These are phyloP conservation scores for Octonoba sinensis DNA, from an alignment of 2,888 invertebrate genomes.

Conservation along the genomic window DNA sequence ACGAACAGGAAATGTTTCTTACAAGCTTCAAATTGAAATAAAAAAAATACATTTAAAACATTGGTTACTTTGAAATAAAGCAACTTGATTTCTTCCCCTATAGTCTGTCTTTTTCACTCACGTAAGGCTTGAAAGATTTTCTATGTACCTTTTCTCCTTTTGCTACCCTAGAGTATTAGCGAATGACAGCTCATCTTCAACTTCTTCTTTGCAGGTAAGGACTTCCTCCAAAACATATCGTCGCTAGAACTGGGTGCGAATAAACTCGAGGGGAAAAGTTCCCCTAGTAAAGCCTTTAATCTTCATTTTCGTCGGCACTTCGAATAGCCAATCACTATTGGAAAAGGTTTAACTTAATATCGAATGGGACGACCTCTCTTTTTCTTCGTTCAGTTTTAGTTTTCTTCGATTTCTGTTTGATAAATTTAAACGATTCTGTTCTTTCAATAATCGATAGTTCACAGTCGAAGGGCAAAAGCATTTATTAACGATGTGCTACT, in stretches of 20 bases:
- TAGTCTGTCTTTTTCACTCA: conserved; percentile 30
- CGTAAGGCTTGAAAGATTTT: conserved; percentile 53
- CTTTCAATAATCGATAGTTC: too few relatives aligned
- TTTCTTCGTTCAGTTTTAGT: conserved; percentile 12
- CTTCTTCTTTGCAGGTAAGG: not conserved
- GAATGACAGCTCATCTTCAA: conserved; percentile 27
- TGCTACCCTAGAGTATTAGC: conserved; percentile 49
- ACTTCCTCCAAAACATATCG: not conserved
- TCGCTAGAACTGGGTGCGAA: not conserved
- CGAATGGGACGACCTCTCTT: not conserved
- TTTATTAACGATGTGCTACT: too few relatives aligned
- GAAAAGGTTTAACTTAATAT: conserved; percentile 31
- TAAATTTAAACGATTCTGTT: too few relatives aligned
- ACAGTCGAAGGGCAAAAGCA: too few relatives aligned
- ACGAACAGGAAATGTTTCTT: too few relatives aligned
- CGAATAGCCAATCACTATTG: conserved; percentile 52
- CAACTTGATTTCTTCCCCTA: conserved; percentile 30
- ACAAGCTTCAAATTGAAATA: too few relatives aligned
- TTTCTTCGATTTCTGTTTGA: too few relatives aligned
- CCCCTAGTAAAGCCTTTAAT: conserved; percentile 38
- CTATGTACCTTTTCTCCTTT: conserved; percentile 50
- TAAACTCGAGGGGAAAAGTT: conserved; percentile 38
- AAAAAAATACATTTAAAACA: too few relatives aligned
- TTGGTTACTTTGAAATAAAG: not conserved
- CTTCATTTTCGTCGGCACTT: conserved; percentile 51